Base-by-base conservation (phyloP, 1,140 invertebrate genomes). In the Bombus superbus region DNA sequence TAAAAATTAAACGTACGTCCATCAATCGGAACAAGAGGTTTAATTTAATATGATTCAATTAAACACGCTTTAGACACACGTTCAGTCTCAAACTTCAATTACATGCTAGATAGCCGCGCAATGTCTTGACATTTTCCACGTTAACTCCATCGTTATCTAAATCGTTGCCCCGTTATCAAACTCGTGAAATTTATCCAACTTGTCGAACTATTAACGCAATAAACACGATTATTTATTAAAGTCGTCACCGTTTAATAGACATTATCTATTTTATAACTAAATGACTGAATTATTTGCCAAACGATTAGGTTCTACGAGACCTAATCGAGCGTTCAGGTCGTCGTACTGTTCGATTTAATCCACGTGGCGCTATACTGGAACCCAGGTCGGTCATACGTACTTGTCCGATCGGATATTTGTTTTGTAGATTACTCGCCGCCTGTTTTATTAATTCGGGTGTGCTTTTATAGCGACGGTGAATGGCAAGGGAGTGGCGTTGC, bases 361-460 rank as follows among this genome's bases (percentile, higher is more conserved):
- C 57, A 57, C 5, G 3, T 9, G 44, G 10, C n/a, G 18, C 32
- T 72, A 72, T 81, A 62, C 79, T 32, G 28, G n/a, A 32, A 38
- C 38, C 66, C n/a, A 11, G 62, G 25, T 11, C 77, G 42, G 28
- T 3, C 11, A 47, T n/a, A 73, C 53, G 38, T 57, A 32, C 9
- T 47, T 22, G 22, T 64, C 18, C 47, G 18, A 53, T 53, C 80
- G 71, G n/a, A 44, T 42, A 73, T 75, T 75, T 59, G 59, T 82
- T 75, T 47, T 47, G 25, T 53, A 64, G 66, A 82, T 75, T 75
- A 75, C 32, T 28, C 11, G 15, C 25, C 18, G 47, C 18, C 18
- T 53, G 47, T 82, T 75, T 75, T 66, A 82, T 75, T 75, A 82
- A 82, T 35, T 53, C 47, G 47, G 47, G 47, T 44, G 38, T 13